Evolutionary conservation across 2,888 invertebrate species (phyloP).

Genomic region (Aleiodes alternator): DNA sequence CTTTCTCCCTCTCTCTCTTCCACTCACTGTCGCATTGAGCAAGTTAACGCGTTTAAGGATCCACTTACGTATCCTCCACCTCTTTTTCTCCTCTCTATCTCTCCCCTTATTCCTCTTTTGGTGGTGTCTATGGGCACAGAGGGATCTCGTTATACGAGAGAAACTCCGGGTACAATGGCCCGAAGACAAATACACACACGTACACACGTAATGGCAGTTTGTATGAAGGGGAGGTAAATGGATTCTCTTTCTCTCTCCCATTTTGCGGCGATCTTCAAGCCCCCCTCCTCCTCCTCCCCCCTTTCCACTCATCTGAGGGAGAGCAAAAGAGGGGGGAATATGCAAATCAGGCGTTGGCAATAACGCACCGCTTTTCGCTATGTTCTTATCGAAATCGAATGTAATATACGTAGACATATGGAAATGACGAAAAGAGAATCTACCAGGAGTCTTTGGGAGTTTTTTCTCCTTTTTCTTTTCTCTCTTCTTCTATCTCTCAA

Average conservation of each 20-base stretch:
- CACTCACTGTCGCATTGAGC: slow-evolving; percentile 25
- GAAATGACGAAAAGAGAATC: slow-evolving; percentile 35
- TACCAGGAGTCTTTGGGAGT: slow-evolving; percentile 16
- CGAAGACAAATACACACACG: slow-evolving; percentile 31
- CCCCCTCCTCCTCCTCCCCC: slow-evolving; percentile 26
- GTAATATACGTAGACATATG: slow-evolving; percentile 50
- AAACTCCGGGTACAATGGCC: slow-evolving; percentile 32
- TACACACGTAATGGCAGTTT: slow-evolving; percentile 26
- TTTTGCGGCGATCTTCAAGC: slow-evolving; percentile 52
- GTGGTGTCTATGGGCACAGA: slow-evolving; percentile 11
- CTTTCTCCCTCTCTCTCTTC: slow-evolving; percentile 12
- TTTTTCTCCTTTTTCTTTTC: slow-evolving; percentile 11
- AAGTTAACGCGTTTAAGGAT: slow-evolving; percentile 48
- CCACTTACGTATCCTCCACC: slow-evolving; percentile 43
- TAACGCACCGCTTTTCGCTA: slow-evolving; percentile 51
- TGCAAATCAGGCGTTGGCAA: slow-evolving; percentile 55
- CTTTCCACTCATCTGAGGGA: slow-evolving; percentile 18
- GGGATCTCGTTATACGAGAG: slow-evolving; percentile 33
- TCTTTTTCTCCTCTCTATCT: too few relatives aligned
- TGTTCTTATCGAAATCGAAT: slow-evolving; percentile 53
- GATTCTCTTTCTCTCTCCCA: slow-evolving; percentile 30
- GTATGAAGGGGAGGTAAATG: slow-evolving; percentile 21
- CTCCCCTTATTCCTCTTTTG: neutral
- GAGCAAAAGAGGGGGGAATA: slow-evolving; percentile 45
- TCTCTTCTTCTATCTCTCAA: slow-evolving; percentile 1